A percentile compares a stretch with the other conserved stretches of the same genome.
phyloP scores from a whole-genome alignment of 2,113 vertebrate genomes.

The Cottus gobio region DNA sequence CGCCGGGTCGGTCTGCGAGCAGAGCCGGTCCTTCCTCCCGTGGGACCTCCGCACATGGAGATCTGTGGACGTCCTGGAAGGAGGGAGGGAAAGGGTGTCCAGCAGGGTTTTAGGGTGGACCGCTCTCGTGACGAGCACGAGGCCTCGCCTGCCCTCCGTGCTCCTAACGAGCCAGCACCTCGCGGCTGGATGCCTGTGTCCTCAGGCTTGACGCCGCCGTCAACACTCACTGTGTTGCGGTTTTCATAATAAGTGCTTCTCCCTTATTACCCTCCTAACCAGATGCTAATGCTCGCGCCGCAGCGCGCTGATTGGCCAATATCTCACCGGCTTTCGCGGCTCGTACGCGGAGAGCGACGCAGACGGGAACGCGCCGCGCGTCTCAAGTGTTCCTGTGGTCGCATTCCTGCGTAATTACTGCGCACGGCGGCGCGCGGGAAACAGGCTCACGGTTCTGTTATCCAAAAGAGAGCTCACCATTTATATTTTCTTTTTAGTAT shows the following conservation, averaged over 20 bases:
- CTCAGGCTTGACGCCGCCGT: conserved; percentile 42
- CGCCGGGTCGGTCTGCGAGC: conserved; percentile 47
- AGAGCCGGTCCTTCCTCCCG: conserved; percentile 64
- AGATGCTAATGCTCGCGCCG: conserved; percentile 38
- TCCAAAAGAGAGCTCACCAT: not conserved
- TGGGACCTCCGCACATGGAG: conserved; percentile 42
- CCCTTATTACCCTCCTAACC: conserved; percentile 38
- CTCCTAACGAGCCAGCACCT: conserved; percentile 25
- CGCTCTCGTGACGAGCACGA: not conserved
- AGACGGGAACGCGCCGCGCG: conserved; percentile 21
- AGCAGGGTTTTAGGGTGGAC: not conserved
- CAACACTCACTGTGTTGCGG: conserved; percentile 50
- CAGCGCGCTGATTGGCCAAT: conserved; percentile 45
- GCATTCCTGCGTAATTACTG: conserved; percentile 61
- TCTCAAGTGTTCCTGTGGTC: conserved; percentile 33
- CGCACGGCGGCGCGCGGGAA: conserved; percentile 41
- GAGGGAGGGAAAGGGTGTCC: not conserved
- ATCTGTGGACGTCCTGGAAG: not conserved
- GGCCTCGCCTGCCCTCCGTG: not conserved
- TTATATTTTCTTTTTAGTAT: too few species aligned
- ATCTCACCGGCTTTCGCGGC: conserved; percentile 37
- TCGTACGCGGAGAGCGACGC: conserved; percentile 14
- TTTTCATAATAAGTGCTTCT: conserved; percentile 49
- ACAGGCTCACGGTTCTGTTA: not conserved
- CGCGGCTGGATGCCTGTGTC: conserved; percentile 21